Evolutionary conservation across 2,797 vertebrate species (phyloP), one percentile per base, ranked within the genome.

Genomic region (Diceros bicornis): DNA sequence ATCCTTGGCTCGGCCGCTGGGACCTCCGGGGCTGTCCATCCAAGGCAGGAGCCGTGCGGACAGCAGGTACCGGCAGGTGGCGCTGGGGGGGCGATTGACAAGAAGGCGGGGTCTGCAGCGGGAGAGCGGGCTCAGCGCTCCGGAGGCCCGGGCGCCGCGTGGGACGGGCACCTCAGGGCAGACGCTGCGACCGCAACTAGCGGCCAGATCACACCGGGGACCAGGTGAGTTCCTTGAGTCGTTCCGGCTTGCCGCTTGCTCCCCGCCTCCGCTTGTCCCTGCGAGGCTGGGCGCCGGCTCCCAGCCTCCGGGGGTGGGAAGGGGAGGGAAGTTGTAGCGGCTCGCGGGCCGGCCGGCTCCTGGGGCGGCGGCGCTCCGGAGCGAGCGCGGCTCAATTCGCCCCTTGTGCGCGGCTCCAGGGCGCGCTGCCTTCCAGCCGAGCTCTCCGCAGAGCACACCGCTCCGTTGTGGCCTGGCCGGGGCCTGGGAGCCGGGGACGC

Each of bases 161-260:
- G 95, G 75, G 0, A 21, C 34, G 2, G 78, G 7, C 55, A 0
- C 23, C 57, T 18, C 50, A 4, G 7, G 0, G 23, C 13, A 0
- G 50, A 17, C 0, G 29, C 8, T 1, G 86, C n/a, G 12, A 55
- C 83, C 6, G 47, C 64, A 6, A 4, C 74, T 21, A 20, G 32
- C 52, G 1, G 5, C n/a, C 90, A 1, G 52, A 50, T 50, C 50
- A 4, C 86, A 23, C 37, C 12, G 27, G 81, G 34, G 14, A 95
- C 72, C 20, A 3, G 97, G 98, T 98, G 95, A 98, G 98, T 98
- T 34, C 13, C 17, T 23, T 1, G 37, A 13, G 2, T 57, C 23
- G 8, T 41, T 20, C 34, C 6, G 23, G 41, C 32, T 34, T 18
- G 41, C 57, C 7, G 41, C 57, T 55, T 25, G 50, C 88, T 44